Conservation (phyloP, 1,140 invertebrate species). For the Drosophila melanogaster region Release_6_plus_ISO1_MT NC_004354.4:1816001-1816500, state of each 20-base stretch:
- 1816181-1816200: no score
- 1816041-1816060: slow-evolving; percentile 9
- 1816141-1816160: neutral
- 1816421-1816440: slow-evolving; percentile 8
- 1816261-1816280: no score
- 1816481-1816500: neutral
- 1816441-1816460: slow-evolving; percentile 17
- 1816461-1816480: slow-evolving; percentile 9
- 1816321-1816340: no score
- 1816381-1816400: slow-evolving; percentile 75
- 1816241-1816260: no score
- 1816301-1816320: no score
- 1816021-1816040: neutral
- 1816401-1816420: slow-evolving; percentile 44
- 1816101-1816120: slow-evolving; percentile 6
- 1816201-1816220: no score
- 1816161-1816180: neutral
- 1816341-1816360: no score
- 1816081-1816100: neutral
- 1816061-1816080: slow-evolving; percentile 6
- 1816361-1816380: slow-evolving; percentile 45
- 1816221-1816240: no score
- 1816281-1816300: no score
- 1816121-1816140: neutral
- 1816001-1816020: slow-evolving; percentile 13